Evolutionary conservation across 2,113 vertebrate species (phyloP).

Genomic region (Lepus europaeus): DNA sequence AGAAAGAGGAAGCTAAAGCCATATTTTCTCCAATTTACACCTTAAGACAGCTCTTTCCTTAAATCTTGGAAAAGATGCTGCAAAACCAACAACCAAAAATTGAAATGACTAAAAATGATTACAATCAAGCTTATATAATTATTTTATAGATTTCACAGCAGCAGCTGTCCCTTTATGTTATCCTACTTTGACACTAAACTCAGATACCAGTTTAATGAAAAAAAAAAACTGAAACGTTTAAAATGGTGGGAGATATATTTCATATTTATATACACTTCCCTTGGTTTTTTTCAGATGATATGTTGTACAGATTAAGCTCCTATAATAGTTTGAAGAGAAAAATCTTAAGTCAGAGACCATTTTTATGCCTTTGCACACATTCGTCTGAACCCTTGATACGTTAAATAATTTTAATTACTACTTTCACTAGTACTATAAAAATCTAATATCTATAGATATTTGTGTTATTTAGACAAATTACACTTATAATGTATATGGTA

Average conservation of each 20-base stretch:
- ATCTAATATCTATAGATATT: background rate
- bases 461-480: background rate
- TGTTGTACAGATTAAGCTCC: background rate
- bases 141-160: background rate
- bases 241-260: background rate
- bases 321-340: constrained; percentile 46
- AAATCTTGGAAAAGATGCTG: background rate
- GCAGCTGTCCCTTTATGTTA: background rate
- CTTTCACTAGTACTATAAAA: constrained; percentile 41
- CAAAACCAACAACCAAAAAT: background rate
- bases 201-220: background rate
- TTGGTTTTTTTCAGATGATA: background rate
- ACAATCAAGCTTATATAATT: background rate
- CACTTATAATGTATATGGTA: background rate
- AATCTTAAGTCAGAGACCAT: background rate
- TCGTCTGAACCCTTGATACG: background rate
- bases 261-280: background rate
- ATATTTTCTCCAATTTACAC: background rate
- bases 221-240: constrained; percentile 40
- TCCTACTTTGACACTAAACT: background rate
- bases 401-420: constrained; percentile 38
- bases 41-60: background rate
- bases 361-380: background rate
- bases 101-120: constrained; percentile 14
- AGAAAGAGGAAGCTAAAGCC: background rate